Percentiles rank a stretch among this genome's conserved stretches.
These are phyloP conservation scores for Euschistus heros DNA, from an alignment of 1,140 invertebrate genomes.

Conservation along the genomic window DNA sequence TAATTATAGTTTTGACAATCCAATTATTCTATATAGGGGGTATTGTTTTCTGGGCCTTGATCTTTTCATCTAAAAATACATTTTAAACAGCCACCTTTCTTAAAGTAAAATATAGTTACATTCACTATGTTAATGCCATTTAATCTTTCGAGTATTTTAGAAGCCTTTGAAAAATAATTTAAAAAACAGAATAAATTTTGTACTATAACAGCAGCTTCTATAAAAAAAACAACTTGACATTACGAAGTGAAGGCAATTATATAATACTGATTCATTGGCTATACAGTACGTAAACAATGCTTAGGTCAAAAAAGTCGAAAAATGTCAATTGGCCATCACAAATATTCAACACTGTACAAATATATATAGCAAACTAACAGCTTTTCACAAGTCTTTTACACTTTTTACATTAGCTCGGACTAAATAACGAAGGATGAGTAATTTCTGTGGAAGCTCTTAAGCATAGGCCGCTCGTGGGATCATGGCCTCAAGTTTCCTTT, in stretches of 20 bases:
- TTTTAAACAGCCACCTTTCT: too few species aligned
- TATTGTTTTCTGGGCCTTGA: too few species aligned
- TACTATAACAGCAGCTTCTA: too few species aligned
- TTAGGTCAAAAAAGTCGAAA: neutral
- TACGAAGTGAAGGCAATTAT: neutral
- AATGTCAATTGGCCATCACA: constrained; percentile 1
- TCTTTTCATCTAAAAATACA: too few species aligned
- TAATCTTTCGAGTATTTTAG: too few species aligned
- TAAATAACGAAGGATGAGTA: constrained; percentile 21
- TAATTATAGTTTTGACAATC: too few species aligned
- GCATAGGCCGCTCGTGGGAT: constrained; percentile 17
- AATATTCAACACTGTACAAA: constrained; percentile 5
- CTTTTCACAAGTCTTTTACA: neutral
- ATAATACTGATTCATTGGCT: neutral
- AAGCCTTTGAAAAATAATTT: too few species aligned
- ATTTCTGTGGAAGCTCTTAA: constrained; percentile 21
- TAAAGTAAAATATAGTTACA: too few species aligned
- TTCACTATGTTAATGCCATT: too few species aligned
- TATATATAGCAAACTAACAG: neutral
- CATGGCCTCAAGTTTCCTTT: constrained; percentile 22
- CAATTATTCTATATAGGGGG: too few species aligned
- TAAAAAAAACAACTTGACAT: too few species aligned
- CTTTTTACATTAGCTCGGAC: constrained; percentile 7
- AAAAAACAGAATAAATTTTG: too few species aligned
- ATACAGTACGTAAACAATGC: neutral